These are phyloP conservation scores for Euschistus heros DNA, from an alignment of 1,140 invertebrate genomes.

Conservation along the genomic window DNA sequence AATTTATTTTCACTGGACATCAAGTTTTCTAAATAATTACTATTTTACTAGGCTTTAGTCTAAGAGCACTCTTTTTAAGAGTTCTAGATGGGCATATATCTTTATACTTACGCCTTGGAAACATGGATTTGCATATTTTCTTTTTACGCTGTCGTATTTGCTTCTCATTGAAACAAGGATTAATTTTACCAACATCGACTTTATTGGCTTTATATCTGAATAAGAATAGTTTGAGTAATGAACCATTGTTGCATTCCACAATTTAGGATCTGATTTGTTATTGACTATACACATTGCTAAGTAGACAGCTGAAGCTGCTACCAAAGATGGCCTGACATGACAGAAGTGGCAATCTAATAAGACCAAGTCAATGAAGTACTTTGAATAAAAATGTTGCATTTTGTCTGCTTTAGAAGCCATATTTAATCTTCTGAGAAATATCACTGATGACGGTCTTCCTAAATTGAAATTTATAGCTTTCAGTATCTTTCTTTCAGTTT, in stretches of 20 bases:
- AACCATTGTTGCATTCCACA: conserved; percentile 5
- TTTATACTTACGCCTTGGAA: conserved; percentile 2
- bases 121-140: not conserved
- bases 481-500: conserved; percentile 14
- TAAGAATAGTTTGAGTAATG: conserved; percentile 11
- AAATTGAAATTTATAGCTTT: conserved; percentile 8
- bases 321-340: conserved; percentile 2
- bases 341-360: not conserved
- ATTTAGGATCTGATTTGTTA: not conserved
- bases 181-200: not conserved
- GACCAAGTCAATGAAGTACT: conserved; percentile 18
- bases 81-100: not conserved
- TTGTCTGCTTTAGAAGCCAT: conserved; percentile 15
- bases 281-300: conserved; percentile 15
- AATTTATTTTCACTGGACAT: no score
- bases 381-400: conserved; percentile 18
- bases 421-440: conserved; percentile 18
- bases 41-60: no score
- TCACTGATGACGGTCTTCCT: not conserved
- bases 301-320: conserved; percentile 18
- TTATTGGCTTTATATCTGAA: conserved; percentile 1
- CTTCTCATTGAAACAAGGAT: not conserved
- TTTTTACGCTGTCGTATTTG: not conserved
- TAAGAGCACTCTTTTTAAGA: no score
- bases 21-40: no score